These are phyloP conservation scores for Urechis unicinctus DNA, from an alignment of 2,888 invertebrate species.

Conservation along the genomic window DNA sequence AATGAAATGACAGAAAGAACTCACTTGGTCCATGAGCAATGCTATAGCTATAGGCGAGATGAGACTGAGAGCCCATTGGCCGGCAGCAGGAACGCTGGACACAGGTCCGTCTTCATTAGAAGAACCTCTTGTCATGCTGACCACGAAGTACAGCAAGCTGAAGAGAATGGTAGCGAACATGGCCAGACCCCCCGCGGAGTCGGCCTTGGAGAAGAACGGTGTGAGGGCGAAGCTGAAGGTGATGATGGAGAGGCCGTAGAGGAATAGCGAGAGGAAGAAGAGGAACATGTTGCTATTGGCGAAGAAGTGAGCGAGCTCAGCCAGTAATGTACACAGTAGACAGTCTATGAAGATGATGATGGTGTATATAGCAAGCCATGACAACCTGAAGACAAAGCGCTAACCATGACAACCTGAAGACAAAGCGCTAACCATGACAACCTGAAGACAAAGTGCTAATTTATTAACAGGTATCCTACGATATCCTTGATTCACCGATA, in stretches of 20 bases:
- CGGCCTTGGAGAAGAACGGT: conserved; percentile 73
- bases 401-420: no score
- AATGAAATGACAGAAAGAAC: no score
- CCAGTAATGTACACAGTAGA: conserved; percentile 53
- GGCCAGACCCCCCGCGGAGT: conserved; percentile 66
- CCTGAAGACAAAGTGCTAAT: no score
- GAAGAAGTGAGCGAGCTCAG: conserved; percentile 63
- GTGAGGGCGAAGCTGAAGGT: conserved; percentile 78
- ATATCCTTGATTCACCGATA: no score
- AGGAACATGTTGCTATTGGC: conserved; percentile 71
- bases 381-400: conserved; percentile 72
- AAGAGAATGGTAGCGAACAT: conserved; percentile 72
- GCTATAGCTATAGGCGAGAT: conserved; percentile 78
- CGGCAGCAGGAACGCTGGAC: conserved; percentile 55
- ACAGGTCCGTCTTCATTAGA: conserved; percentile 23
- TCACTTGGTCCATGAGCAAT: conserved; percentile 76
- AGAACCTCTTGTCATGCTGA: conserved; percentile 63
- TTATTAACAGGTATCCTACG: no score
- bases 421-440: no score
- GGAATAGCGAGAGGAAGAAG: conserved; percentile 69
- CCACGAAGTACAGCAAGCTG: conserved; percentile 73
- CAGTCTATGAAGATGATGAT: conserved; percentile 66
- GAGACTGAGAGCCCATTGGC: conserved; percentile 71
- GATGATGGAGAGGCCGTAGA: conserved; percentile 75
- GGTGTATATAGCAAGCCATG: conserved; percentile 76